A percentile compares a stretch with the other conserved stretches of the same genome.
These are phyloP conservation scores for Amaurobius ferox DNA, from an alignment of 2,888 invertebrate species.

Conservation along the genomic window DNA sequence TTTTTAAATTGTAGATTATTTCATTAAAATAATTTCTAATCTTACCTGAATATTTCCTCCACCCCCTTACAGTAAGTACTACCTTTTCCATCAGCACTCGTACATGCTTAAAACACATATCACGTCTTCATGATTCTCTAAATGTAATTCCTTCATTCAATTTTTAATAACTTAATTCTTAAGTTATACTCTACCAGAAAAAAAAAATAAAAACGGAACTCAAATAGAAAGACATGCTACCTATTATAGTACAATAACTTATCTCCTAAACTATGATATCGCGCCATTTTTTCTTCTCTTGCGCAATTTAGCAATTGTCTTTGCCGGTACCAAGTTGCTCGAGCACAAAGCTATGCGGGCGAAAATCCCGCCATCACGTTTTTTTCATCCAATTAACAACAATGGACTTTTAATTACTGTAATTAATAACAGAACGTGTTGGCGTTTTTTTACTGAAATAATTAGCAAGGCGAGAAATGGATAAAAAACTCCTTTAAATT, in stretches of 20 bases:
- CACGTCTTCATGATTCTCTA: background rate
- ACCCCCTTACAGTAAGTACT: no score
- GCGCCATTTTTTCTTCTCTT: background rate
- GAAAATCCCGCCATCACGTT: background rate
- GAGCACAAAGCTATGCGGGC: background rate
- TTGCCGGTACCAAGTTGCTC: background rate
- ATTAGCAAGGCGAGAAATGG: background rate
- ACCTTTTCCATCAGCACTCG: no score
- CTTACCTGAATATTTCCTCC: no score
- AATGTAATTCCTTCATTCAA: background rate
- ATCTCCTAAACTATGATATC: background rate
- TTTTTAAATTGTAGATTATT: no score
- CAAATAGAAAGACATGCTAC: background rate
- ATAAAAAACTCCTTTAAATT: no score
- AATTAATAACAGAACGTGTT: background rate
- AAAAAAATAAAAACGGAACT: background rate
- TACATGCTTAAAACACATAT: background rate
- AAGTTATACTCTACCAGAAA: background rate
- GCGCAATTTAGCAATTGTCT: background rate
- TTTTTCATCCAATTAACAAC: conserved; percentile 18
- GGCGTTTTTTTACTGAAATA: background rate
- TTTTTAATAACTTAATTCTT: conserved; percentile 13
- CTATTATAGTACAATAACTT: background rate
- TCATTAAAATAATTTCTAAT: no score
- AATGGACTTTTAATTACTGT: conserved; percentile 7